Conservation (phyloP, 2,797 vertebrate species). For the Aeoliscus strigatus region DNA sequence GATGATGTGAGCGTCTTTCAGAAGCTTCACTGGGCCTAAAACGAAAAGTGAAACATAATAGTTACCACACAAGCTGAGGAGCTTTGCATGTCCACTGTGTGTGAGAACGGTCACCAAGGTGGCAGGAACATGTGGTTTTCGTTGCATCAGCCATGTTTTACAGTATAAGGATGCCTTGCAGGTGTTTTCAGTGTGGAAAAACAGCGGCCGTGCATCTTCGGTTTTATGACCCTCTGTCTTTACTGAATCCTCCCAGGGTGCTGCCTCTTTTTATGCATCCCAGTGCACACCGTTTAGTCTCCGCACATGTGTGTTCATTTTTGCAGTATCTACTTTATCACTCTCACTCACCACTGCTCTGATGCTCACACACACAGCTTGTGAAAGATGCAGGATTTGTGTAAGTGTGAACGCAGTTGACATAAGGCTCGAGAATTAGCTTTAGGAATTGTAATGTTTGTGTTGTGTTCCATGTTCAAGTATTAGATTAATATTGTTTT, state of each 20-base stretch:
- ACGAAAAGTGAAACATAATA: conserved; percentile 13
- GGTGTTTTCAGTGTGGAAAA: conserved; percentile 32
- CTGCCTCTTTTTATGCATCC: conserved; percentile 22
- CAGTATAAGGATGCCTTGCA: conserved; percentile 18
- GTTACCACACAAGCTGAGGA: conserved; percentile 9
- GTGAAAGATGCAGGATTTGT: neutral
- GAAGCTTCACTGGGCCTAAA: conserved; percentile 15
- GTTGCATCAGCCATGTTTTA: conserved; percentile 22
- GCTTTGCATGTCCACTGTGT: conserved; percentile 1
- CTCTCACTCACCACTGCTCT: conserved; percentile 14
- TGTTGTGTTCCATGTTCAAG: neutral
- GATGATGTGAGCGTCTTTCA: conserved; percentile 20
- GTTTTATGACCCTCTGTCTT: conserved; percentile 42
- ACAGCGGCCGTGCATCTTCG: conserved; percentile 39
- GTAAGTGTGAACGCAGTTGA: neutral
- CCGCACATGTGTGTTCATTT: conserved; percentile 17
- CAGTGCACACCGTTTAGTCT: conserved; percentile 24
- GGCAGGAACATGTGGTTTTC: conserved; percentile 24
- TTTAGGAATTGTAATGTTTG: no score
- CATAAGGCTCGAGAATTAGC: no score
- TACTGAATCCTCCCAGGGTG: conserved; percentile 38
- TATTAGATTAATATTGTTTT: no score
- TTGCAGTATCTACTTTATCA: conserved; percentile 11
- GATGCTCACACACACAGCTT: conserved; percentile 4
- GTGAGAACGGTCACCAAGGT: conserved; percentile 18